Evolutionary conservation across 2,113 vertebrate genomes (phyloP).

Genomic region (Etheostoma cragini): DNA sequence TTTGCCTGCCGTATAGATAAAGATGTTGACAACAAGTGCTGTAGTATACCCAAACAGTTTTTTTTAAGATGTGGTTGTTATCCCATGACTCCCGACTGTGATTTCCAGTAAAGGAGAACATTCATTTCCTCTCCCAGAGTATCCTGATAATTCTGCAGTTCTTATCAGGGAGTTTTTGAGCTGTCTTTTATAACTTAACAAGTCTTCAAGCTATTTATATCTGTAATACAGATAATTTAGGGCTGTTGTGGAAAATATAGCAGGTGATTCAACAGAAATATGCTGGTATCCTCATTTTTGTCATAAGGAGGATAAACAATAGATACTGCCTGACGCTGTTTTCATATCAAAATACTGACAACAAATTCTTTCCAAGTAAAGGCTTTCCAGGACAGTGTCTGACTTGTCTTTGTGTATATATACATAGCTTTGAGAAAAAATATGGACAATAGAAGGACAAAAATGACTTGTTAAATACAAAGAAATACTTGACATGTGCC

Average conservation of each 20-base stretch:
- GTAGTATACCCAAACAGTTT: neutral
- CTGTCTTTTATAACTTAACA: slow-evolving; percentile 46
- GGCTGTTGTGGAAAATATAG: slow-evolving; percentile 23
- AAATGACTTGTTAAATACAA: neutral
- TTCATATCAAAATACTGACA: slow-evolving; percentile 5
- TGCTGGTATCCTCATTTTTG: neutral
- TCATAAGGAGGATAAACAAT: neutral
- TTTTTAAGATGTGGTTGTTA: neutral
- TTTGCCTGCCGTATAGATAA: neutral
- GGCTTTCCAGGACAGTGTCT: neutral
- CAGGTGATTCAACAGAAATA: slow-evolving; percentile 27
- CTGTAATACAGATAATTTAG: slow-evolving; percentile 34
- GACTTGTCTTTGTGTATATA: neutral
- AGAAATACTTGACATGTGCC: neutral
- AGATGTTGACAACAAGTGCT: neutral
- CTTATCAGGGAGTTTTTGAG: slow-evolving; percentile 44
- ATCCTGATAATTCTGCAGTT: slow-evolving; percentile 15
- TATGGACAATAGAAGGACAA: neutral
- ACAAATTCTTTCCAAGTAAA: neutral
- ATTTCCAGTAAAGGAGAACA: slow-evolving; percentile 1
- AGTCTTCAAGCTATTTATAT: slow-evolving; percentile 33
- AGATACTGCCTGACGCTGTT: slow-evolving; percentile 16
- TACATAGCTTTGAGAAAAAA: neutral
- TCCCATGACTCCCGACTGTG: neutral
- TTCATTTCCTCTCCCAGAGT: neutral